Percentiles rank a stretch among this genome's conserved stretches.
Conservation (phyloP, 2,888 invertebrate species). For the Xylocampa areola region DNA sequence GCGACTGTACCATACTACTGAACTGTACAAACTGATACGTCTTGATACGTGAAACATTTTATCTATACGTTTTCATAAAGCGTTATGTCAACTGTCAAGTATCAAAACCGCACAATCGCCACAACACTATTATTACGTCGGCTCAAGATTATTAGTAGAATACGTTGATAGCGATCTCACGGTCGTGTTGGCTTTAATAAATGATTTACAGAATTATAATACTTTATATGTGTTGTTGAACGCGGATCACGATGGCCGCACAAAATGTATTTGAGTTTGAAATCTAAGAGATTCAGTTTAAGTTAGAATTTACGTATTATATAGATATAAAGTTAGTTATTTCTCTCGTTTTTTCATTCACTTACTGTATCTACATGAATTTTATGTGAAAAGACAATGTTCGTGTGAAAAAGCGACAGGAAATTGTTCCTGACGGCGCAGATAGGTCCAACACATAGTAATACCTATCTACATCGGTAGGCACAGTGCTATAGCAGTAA, state of each 20-base stretch:
- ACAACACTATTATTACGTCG: slow-evolving; percentile 46
- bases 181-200: slow-evolving; percentile 71
- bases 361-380: slow-evolving; percentile 25
- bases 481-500: slow-evolving; percentile 17
- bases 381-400: slow-evolving; percentile 34
- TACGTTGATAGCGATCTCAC: slow-evolving; percentile 38
- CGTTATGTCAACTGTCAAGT: not conserved
- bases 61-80: not conserved
- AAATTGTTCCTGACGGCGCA: slow-evolving; percentile 4
- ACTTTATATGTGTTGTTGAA: slow-evolving; percentile 58
- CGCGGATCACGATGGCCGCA: slow-evolving; percentile 71
- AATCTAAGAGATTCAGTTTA: slow-evolving; percentile 73
- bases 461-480: not conserved
- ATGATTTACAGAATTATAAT: slow-evolving; percentile 62
- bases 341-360: slow-evolving; percentile 59
- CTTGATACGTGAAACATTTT: not conserved
- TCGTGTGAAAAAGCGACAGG: slow-evolving; percentile 48
- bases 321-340: slow-evolving; percentile 35
- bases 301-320: slow-evolving; percentile 54
- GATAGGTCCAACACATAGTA: not conserved
- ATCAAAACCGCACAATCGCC: slow-evolving; percentile 3
- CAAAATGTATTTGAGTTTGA: slow-evolving; percentile 70
- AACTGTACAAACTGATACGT: not conserved
- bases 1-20: not conserved
- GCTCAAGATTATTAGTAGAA: slow-evolving; percentile 64